A percentile compares a stretch with the other conserved stretches of the same genome.
Evolutionary conservation across 1,140 invertebrate species (phyloP).

Genomic region (Radopholus similis): DNA sequence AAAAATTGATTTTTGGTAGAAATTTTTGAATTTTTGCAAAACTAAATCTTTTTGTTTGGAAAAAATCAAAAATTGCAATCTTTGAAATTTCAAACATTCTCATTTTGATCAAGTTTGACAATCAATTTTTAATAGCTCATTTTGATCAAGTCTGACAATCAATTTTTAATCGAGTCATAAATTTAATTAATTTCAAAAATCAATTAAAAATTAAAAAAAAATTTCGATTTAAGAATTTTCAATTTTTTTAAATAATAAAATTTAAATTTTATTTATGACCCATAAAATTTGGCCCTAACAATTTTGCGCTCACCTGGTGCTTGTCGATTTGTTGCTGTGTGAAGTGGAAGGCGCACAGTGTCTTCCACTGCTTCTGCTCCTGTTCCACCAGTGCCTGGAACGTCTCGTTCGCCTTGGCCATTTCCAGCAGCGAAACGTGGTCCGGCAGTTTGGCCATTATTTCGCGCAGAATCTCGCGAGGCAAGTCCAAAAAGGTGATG

Average conservation of each 20-base stretch:
- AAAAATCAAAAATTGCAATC: too few relatives aligned
- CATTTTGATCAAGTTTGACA: too few relatives aligned
- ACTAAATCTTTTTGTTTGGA: constrained; percentile 56
- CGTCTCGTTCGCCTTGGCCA: constrained; percentile 70
- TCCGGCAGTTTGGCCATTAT: constrained; percentile 82
- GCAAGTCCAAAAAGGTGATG: constrained; percentile 77
- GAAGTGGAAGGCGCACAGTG: constrained; percentile 87
- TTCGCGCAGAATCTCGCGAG: constrained; percentile 84
- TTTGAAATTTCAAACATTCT: too few relatives aligned
- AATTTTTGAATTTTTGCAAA: constrained; percentile 42
- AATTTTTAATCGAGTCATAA: too few relatives aligned
- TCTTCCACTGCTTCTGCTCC: constrained; percentile 82
- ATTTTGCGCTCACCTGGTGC: constrained; percentile 41
- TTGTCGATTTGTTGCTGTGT: constrained; percentile 75
- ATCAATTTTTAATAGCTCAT: too few relatives aligned
- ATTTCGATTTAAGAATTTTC: constrained; percentile 23
- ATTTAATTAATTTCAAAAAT: too few relatives aligned
- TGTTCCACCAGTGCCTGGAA: constrained; percentile 74
- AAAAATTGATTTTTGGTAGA: too few relatives aligned
- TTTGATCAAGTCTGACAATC: too few relatives aligned
- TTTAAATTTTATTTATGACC: neutral
- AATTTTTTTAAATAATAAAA: neutral
- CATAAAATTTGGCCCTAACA: constrained; percentile 24
- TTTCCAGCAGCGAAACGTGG: constrained; percentile 79
- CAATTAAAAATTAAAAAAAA: too few relatives aligned